These are phyloP conservation scores for Ormyrus labotus DNA, from an alignment of 2,888 invertebrate species.

Conservation along the genomic window DNA sequence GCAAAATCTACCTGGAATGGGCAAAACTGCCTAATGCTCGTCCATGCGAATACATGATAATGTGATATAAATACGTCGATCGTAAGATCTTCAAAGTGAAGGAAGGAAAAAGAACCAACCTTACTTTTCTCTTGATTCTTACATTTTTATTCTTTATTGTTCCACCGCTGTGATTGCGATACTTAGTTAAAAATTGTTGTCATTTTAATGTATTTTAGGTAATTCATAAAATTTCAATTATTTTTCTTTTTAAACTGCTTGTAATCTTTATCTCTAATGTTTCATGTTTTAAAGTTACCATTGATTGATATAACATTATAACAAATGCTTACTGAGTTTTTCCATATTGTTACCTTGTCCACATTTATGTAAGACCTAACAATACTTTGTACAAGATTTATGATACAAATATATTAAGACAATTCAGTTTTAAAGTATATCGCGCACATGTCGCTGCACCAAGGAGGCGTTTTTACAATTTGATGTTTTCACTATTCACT, in stretches of 20 bases:
- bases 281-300: slow-evolving; percentile 31
- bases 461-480: slow-evolving; percentile 52
- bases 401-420: slow-evolving; percentile 74
- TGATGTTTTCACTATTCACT: slow-evolving; percentile 47
- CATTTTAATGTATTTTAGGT: slow-evolving; percentile 19
- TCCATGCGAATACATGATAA: slow-evolving; percentile 9
- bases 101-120: slow-evolving; percentile 19
- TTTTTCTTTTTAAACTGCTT: slow-evolving; percentile 20
- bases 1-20: slow-evolving; percentile 41
- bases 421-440: slow-evolving; percentile 63
- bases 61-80: slow-evolving; percentile 18
- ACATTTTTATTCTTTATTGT: slow-evolving; percentile 1
- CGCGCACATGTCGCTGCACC: slow-evolving; percentile 44
- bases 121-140: slow-evolving; percentile 14
- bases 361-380: slow-evolving; percentile 70
- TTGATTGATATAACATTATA: slow-evolving; percentile 48
- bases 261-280: slow-evolving; percentile 3
- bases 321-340: slow-evolving; percentile 52
- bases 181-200: slow-evolving; percentile 5
- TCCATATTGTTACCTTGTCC: slow-evolving; percentile 66
- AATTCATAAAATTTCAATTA: slow-evolving; percentile 24
- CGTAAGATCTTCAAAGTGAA: slow-evolving; percentile 27
- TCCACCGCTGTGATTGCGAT: background rate
- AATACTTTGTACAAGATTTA: slow-evolving; percentile 75
- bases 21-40: slow-evolving; percentile 11